These are phyloP conservation scores for Tenrec ecaudatus DNA, from an alignment of 2,113 vertebrate species.

Conservation along the genomic window DNA sequence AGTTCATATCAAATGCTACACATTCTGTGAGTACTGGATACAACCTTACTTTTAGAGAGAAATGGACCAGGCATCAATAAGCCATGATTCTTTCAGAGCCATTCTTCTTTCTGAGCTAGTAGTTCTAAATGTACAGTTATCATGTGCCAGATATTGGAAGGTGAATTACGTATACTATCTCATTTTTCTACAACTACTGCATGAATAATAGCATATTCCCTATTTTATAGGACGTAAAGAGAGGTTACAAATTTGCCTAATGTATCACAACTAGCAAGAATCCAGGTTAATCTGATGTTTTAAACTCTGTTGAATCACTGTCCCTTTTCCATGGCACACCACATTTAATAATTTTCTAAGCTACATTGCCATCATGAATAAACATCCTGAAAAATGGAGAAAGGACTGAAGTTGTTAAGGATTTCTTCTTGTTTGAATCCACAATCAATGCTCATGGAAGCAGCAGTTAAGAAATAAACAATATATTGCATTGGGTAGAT, in stretches of 20 bases:
- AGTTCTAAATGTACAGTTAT: constrained; percentile 14
- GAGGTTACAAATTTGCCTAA: constrained; percentile 30
- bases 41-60: constrained; percentile 44
- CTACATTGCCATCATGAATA: no score
- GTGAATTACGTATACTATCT: neutral
- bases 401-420: no score
- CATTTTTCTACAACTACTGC: constrained; percentile 32
- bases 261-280: neutral
- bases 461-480: no score
- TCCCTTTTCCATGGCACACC: neutral
- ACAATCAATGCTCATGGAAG: no score
- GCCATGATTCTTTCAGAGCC: constrained; percentile 23
- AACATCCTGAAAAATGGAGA: no score
- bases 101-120: constrained; percentile 57
- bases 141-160: constrained; percentile 1
- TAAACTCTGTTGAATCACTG: constrained; percentile 10
- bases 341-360: neutral
- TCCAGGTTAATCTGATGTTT: neutral
- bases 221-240: constrained; percentile 48
- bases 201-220: neutral
- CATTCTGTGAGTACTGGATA: neutral
- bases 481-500: no score
- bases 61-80: constrained; percentile 17
- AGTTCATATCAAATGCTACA: constrained; percentile 11
- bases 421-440: no score